Evolutionary conservation across 2,113 vertebrate genomes (phyloP).

Genomic region (Daboia siamensis): DNA sequence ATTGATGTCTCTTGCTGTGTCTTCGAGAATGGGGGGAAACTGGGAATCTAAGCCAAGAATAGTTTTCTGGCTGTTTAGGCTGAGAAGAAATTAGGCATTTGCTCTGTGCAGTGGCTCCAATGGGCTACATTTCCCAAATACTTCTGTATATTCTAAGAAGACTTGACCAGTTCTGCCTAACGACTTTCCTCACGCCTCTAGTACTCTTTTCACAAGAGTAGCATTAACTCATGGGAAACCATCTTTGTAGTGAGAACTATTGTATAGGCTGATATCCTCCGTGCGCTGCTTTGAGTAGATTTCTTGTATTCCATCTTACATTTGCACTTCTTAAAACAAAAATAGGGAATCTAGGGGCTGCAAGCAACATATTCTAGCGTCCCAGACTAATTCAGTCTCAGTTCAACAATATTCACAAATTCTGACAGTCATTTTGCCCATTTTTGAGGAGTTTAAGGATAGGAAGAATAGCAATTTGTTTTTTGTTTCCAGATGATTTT

Average conservation of each 20-base stretch:
- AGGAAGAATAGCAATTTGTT: background rate
- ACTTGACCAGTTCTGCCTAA: background rate
- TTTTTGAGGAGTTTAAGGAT: background rate
- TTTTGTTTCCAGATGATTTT: background rate
- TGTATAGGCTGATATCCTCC: background rate
- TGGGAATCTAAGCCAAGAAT: background rate
- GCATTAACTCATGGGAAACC: background rate
- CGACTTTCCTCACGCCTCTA: background rate
- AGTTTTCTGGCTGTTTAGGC: background rate
- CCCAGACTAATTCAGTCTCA: background rate
- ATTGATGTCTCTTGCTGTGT: background rate
- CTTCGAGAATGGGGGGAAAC: background rate
- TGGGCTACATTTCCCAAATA: background rate
- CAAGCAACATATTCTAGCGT: background rate
- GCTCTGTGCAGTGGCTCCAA: background rate
- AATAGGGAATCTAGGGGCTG: background rate
- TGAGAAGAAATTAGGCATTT: background rate
- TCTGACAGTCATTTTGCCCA: background rate
- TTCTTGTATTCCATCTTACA: background rate
- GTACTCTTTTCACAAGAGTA: background rate
- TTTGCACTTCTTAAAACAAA: background rate
- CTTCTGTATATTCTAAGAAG: background rate
- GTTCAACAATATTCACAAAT: background rate
- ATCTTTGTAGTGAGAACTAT: background rate
- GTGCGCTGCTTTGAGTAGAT: background rate